Percentiles rank a stretch among this genome's conserved stretches.
These are phyloP conservation scores for Dolichoris vasculosae DNA, from an alignment of 1,140 invertebrate genomes.

Conservation along the genomic window DNA sequence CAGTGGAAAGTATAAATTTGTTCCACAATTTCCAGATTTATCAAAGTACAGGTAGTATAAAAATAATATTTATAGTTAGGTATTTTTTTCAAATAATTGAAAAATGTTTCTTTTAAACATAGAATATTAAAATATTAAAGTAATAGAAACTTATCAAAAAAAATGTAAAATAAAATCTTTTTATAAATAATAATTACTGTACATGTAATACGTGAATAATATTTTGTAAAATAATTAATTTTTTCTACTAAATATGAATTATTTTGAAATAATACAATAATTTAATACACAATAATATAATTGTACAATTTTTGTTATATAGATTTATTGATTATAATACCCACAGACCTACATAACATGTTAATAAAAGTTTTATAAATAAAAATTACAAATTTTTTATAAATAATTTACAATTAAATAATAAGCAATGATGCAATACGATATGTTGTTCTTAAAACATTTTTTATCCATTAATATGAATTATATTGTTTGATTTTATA, in stretches of 20 bases:
- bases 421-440: background rate
- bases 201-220: background rate
- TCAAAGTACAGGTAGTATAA: conserved; percentile 55
- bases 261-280: background rate
- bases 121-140: background rate
- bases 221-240: background rate
- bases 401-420: background rate
- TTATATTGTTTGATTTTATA: no score
- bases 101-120: background rate
- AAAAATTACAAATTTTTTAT: background rate
- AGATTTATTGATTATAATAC: background rate
- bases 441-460: no score
- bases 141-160: background rate
- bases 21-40: conserved; percentile 66
- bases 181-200: background rate
- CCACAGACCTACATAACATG: background rate
- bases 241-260: background rate
- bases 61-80: background rate
- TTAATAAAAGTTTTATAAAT: background rate
- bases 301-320: no score
- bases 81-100: background rate
- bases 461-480: no score
- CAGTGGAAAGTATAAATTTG: conserved; percentile 62
- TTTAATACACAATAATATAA: no score
- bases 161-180: background rate